Base-by-base conservation (phyloP, 2,888 invertebrate genomes). In the Mactromeris polynyma region DNA sequence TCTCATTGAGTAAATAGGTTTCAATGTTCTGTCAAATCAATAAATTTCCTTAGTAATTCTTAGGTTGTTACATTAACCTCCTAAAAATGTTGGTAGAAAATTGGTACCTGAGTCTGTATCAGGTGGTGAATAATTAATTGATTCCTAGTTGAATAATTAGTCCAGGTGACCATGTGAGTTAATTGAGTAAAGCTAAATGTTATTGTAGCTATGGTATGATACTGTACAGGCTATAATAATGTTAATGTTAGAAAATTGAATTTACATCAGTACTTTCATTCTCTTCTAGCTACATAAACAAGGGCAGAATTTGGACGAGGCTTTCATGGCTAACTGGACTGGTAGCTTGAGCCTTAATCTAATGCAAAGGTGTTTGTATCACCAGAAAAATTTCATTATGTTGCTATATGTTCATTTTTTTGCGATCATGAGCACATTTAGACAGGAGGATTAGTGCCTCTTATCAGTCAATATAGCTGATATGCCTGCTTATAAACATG, bases 81-180 rank as follows among this genome's bases (percentile, higher is more conserved):
- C n/a, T n/a, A n/a, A n/a, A n/a, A n/a, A 21, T 64, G 58, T 26
- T 64, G 4, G 26, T 64, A 26, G 58, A 26, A 9, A 64, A n/a
- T 26, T 64, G 11, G 58, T 64, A 19, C 2, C n/a, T n/a, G 19
- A n/a, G 58, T 11, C n/a, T 64, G 58, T 64, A 64, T 9, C 58
- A 26, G 26, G 73, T 73, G 33, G 31, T 73, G 36, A 73, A 73
- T 73, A 36, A 73, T 73, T 73, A 73, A 73, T 73, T 33, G 26
- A 33, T 73, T 33, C 19, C 17, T 33, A 21, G 1, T 73, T 26
- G 11, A 73, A 36, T 73, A 73, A 73, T 73, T 73, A 36, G 36
- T 73, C 4, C 36, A 73, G 33, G 36, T 73, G 14, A 7, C 33
- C 14, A 21, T 33, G 33, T 73, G 36, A 73, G 73, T 33, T 73